These are phyloP conservation scores for Lysandra coridon DNA, from an alignment of 2,888 invertebrate species.

Conservation along the genomic window DNA sequence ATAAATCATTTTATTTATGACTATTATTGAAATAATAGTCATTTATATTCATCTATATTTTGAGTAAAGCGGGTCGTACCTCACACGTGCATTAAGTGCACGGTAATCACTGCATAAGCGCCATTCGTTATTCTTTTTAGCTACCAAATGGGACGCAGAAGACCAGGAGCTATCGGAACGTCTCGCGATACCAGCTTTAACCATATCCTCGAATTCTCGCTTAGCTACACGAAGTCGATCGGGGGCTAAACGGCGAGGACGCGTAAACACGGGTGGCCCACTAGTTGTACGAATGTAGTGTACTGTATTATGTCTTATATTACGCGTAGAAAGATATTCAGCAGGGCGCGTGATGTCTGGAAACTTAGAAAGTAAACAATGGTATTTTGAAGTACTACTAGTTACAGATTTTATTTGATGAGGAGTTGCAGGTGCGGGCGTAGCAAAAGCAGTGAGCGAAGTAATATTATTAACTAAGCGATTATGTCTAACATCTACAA, in stretches of 20 bases:
- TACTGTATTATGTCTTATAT: constrained; percentile 34
- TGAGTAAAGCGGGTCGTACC: too few relatives aligned
- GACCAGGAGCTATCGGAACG: constrained; percentile 39
- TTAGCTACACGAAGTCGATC: constrained; percentile 40
- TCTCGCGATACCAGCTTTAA: constrained; percentile 39
- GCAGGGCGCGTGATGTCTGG: constrained; percentile 30
- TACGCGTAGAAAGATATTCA: constrained; percentile 19
- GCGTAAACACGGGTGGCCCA: constrained; percentile 41
- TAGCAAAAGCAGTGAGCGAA: constrained; percentile 30
- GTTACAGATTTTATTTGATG: constrained; percentile 30
- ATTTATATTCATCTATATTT: too few relatives aligned
- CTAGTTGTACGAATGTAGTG: constrained; percentile 37
- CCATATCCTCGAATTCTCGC: constrained; percentile 42
- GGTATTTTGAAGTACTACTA: constrained; percentile 19
- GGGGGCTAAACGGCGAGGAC: constrained; percentile 42
- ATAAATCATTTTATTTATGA: too few relatives aligned
- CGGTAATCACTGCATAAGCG: constrained; percentile 40
- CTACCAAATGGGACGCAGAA: constrained; percentile 44
- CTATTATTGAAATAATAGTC: too few relatives aligned
- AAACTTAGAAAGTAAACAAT: constrained; percentile 23
- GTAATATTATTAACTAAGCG: constrained; percentile 42
- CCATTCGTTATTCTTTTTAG: constrained; percentile 45
- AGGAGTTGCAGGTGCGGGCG: constrained; percentile 12
- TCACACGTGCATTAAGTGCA: background rate
- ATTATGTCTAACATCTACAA: constrained; percentile 44